Evolutionary conservation across 2,888 invertebrate species (phyloP), one percentile per base, ranked within the genome.

Genomic region (Alitta virens): DNA sequence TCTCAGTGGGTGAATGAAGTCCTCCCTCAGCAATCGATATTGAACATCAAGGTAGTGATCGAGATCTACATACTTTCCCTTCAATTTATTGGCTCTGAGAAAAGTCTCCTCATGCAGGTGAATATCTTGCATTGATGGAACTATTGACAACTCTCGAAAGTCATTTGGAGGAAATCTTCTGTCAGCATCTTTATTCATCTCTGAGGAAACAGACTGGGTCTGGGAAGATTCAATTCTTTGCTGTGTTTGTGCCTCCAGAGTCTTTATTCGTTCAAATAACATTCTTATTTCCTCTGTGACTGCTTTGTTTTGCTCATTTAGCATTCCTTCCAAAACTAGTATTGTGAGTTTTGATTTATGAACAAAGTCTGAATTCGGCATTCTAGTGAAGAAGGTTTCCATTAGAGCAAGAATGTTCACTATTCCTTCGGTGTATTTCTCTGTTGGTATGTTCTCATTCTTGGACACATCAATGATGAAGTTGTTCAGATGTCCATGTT

Each of bases 21-120:
- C 93, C 83, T 93, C 91, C 38, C 91, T 83, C 55, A 93, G 76
- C 40, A 92, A 83, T 43, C 89, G 85, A 74, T 90, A 91, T 70
- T 92, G 92, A n/a, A 88, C 83, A 68, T 90, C 88, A 23, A 93
- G 81, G 75, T 93, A 93, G 72, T 90, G 87, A 53, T 87, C 85
- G 0, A 87, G 83, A 72, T 84, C 84, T 1, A 82, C 74, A 75
- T 90, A 91, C 0, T 85, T 83, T 21, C 89, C 90, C 52, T 85
- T 79, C 0, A 86, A 78, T 58, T 88, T 85, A 74, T 88, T 89
- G 0, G 86, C 85, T 18, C 86, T 80, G 23, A 88, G 71, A 74
- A 85, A 87, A 0, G 84, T 80, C 3, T 72, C 64, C 1, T 69
- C 60, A 21, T 68, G 68, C 3, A 64, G 60, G 1, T 76, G 69